Evolutionary conservation across 2,113 vertebrate species (phyloP), one percentile per base, ranked within the genome.

Genomic region (Lepisosteus oculatus): DNA sequence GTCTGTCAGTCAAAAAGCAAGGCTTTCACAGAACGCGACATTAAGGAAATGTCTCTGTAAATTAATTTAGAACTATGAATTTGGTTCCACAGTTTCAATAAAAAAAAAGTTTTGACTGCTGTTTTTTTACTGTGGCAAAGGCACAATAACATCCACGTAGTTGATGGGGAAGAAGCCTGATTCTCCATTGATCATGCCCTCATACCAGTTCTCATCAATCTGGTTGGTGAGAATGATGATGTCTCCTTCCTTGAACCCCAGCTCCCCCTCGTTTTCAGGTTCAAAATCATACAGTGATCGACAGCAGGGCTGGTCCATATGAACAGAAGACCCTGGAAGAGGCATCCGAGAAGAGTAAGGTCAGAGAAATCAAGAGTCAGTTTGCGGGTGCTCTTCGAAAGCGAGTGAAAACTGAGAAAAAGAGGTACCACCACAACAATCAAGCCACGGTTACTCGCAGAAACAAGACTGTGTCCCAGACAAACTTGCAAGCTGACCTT

Each of bases 181-280:
- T 64, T 95, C 91, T 14, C 95, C 95, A 0, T 82, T 86, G 47
- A 96, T 87, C 92, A 94, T 94, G 71, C 96, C 96, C 79, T 97
- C 96, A 0, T 95, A 98, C 96, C 96, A 98, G 92, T 98, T 98
- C 77, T 98, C 95, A 51, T 98, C 96, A 17, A 97, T 96, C 82
- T 95, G 95, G 87, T 94, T 96, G 82, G 95, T 97, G 80, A 98
- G 80, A 72, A 93, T 95, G 82, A 98, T 97, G 91, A 98, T 70
- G 90, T 97, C 94, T 1, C 95, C 95, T 92, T 97, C 95, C 82
- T 97, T 97, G 84, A 98, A 98, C 76, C 94, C 95, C 74, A 98
- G 93, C 85, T 98, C 96, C 4, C 95, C 95, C 84, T 93, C 90
- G 41, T 97, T 98, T 91, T 98, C 95, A 0, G 96, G 94, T 74